Conservation (phyloP, 2,888 invertebrate species). For the Drosophila sordidula region DNA sequence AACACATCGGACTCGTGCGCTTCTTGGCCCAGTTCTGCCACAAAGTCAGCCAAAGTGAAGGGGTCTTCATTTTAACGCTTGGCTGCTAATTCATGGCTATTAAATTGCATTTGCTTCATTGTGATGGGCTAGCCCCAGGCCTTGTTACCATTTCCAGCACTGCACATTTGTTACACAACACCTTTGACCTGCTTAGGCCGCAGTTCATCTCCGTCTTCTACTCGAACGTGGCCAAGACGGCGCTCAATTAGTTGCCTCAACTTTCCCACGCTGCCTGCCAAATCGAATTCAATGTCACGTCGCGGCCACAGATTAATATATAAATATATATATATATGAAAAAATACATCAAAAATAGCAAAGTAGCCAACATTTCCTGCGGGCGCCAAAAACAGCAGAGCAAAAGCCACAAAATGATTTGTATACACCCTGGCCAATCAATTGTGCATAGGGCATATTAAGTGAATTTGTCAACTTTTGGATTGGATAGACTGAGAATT, state of each 20-base stretch:
- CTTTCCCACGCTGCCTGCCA: constrained; percentile 62
- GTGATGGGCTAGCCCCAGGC: constrained; percentile 8
- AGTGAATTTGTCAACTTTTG: no score
- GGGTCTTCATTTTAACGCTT: constrained; percentile 51
- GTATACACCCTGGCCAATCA: background rate
- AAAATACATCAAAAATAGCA: constrained; percentile 11
- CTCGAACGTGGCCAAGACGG: constrained; percentile 16
- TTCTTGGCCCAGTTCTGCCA: constrained; percentile 43
- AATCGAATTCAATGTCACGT: constrained; percentile 72
- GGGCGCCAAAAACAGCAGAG: constrained; percentile 50
- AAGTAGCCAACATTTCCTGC: constrained; percentile 46
- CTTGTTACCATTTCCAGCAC: constrained; percentile 15
- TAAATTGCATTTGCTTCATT: constrained; percentile 58
- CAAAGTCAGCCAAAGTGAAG: constrained; percentile 1
- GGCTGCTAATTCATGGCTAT: constrained; percentile 63
- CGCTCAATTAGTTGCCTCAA: constrained; percentile 34
- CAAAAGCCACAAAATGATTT: constrained; percentile 28
- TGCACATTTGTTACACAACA: constrained; percentile 52
- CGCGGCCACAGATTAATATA: constrained; percentile 3
- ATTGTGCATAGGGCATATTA: background rate
- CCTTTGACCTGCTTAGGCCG: constrained; percentile 42
- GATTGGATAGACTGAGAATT: no score
- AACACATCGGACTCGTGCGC: background rate
- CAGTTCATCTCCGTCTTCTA: constrained; percentile 6
- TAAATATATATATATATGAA: background rate